Evolutionary conservation across 2,797 vertebrate species (phyloP), one percentile per base, ranked within the genome.

Genomic region (Anisognathus igniventris): DNA sequence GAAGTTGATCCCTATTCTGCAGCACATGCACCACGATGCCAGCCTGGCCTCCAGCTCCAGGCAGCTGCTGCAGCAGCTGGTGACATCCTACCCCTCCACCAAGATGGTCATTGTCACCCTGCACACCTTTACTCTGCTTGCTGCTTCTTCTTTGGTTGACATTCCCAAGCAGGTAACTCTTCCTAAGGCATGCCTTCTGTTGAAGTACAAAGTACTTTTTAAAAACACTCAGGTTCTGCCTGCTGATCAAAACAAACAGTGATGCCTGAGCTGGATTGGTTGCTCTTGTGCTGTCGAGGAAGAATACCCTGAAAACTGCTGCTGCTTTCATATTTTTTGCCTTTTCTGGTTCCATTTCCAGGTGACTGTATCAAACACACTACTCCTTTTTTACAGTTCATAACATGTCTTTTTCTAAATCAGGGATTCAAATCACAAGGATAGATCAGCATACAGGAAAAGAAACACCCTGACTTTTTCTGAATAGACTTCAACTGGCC

Each of bases 11-110:
- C 99, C 99, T 7, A 99, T 99, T 96, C 97, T 99, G 20, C 99
- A 99, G 97, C 99, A 99, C 97, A 99, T 99, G 99, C 99, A 99
- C 95, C 99, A 99, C 0, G 98, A 99, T 4, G 99, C 99, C 6
- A 98, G 98, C 87, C 84, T 99, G 96, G 99, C 99, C 4, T 99
- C 99, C 92, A 98, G 98, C 86, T 99, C 99, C 73, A 97, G 99
- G 21, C 98, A 99, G 94, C 98, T 99, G 16, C 97, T 99, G 0
- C 99, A 99, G 96, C 98, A 99, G 89, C 97, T 99, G 45, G 98
- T 99, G 87, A 98, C 98, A 5, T 98, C 99, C 0, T 99, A 99
- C 89, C 99, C 99, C 21, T 99, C 99, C 89, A 99, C 99, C 62
- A 98, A 98, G 56, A 99, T 99, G 99, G 99, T 99, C 85, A 99